These are phyloP conservation scores for Gari tellinella DNA, from an alignment of 2,888 invertebrate genomes.

Conservation along the genomic window DNA sequence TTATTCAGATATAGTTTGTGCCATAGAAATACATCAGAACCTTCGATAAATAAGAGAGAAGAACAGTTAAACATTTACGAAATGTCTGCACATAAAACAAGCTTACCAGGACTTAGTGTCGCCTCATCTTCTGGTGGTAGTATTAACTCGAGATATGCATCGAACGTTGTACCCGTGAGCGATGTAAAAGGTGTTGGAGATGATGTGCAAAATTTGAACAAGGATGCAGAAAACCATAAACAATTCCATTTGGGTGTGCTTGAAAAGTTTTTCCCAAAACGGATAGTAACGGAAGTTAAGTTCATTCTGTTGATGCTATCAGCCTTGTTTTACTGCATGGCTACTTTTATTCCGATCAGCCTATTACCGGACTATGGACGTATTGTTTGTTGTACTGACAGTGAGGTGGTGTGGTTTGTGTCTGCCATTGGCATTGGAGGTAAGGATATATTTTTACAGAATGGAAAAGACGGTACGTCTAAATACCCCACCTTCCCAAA, in stretches of 20 bases:
- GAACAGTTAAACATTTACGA: slow-evolving; percentile 18
- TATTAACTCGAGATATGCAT: slow-evolving; percentile 23
- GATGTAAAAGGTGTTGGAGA: neutral
- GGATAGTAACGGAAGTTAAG: slow-evolving; percentile 29
- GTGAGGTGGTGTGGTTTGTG: slow-evolving; percentile 31
- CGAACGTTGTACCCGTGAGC: slow-evolving; percentile 27
- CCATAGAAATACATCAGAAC: neutral
- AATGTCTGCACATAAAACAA: neutral
- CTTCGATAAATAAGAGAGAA: slow-evolving; percentile 29
- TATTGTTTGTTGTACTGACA: slow-evolving; percentile 1
- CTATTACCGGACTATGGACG: slow-evolving; percentile 38
- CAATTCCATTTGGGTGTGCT: slow-evolving; percentile 1
- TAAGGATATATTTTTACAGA: slow-evolving; percentile 8
- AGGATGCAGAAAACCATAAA: neutral
- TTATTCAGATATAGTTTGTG: neutral
- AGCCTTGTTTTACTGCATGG: slow-evolving; percentile 8
- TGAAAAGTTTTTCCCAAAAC: slow-evolving; percentile 37
- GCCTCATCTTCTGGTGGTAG: slow-evolving; percentile 5
- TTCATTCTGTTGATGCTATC: slow-evolving; percentile 30
- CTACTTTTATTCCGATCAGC: slow-evolving; percentile 40
- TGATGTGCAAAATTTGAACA: slow-evolving; percentile 6
- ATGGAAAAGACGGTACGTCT: neutral
- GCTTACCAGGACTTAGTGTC: neutral
- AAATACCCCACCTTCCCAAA: neutral
- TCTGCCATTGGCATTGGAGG: slow-evolving; percentile 42